Conservation (phyloP, 2,113 vertebrate species). For the Fregata magnificens region DNA sequence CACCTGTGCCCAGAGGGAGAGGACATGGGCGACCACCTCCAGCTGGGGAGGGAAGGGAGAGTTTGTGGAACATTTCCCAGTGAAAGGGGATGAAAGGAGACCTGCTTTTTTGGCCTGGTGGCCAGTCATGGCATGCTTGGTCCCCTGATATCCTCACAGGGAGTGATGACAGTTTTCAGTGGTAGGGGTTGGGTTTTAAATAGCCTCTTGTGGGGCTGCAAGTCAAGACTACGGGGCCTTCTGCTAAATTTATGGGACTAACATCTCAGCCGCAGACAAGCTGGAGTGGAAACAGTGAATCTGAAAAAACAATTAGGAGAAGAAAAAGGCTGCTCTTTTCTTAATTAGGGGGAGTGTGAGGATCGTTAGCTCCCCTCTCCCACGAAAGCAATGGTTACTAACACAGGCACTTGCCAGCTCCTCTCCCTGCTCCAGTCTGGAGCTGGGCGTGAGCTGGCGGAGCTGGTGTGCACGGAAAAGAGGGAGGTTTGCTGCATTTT, state of each 20-base stretch:
- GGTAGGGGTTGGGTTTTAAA: neutral
- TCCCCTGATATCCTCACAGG: neutral
- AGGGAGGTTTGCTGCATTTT: neutral
- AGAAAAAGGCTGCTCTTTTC: neutral
- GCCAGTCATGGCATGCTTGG: neutral
- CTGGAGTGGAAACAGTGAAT: neutral
- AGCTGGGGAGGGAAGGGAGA: neutral
- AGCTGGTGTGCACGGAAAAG: neutral
- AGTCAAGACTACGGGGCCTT: neutral
- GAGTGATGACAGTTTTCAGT: neutral
- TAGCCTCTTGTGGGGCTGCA: neutral
- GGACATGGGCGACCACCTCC: neutral
- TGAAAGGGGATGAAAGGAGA: neutral
- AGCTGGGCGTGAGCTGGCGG: neutral
- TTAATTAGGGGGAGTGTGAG: neutral
- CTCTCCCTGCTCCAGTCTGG: neutral
- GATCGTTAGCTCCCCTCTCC: neutral
- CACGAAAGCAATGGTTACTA: neutral
- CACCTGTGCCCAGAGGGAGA: neutral
- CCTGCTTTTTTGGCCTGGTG: neutral
- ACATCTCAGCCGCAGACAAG: neutral
- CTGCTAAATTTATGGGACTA: neutral
- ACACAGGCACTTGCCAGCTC: rapidly evolving
- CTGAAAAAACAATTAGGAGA: neutral
- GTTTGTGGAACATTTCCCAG: neutral